A percentile compares a stretch with the other conserved stretches of the same genome.
Evolutionary conservation across 2,888 invertebrate species (phyloP).

Genomic region (Epirrhoe tristata): DNA sequence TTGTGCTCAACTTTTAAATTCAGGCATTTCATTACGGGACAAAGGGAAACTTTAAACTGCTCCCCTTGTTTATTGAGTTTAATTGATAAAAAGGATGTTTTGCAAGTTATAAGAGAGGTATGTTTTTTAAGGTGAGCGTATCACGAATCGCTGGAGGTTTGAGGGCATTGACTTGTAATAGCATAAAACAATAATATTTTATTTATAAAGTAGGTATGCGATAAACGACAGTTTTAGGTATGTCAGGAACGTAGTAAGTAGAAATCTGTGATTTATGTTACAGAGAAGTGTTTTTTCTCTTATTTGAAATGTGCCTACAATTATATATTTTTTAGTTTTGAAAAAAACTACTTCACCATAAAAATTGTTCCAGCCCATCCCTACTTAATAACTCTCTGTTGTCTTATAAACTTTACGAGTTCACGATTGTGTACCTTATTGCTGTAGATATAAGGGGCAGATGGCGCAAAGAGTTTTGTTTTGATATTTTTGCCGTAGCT

Average conservation of each 20-base stretch:
- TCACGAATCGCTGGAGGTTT: too few relatives aligned
- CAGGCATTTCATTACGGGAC: slow-evolving; percentile 33
- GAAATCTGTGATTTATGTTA: too few relatives aligned
- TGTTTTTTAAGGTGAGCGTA: too few relatives aligned
- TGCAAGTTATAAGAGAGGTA: background rate
- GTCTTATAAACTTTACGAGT: slow-evolving; percentile 40
- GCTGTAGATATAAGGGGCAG: slow-evolving; percentile 29
- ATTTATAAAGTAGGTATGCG: too few relatives aligned
- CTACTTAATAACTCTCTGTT: slow-evolving; percentile 42
- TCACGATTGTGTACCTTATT: slow-evolving; percentile 36
- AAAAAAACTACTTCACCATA: too few relatives aligned
- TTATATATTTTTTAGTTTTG: too few relatives aligned
- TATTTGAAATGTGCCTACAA: too few relatives aligned
- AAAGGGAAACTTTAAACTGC: slow-evolving; percentile 33
- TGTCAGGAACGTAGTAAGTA: too few relatives aligned
- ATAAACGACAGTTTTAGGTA: too few relatives aligned
- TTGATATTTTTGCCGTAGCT: slow-evolving; percentile 24
- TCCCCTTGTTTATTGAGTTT: slow-evolving; percentile 18
- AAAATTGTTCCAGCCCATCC: slow-evolving; percentile 9
- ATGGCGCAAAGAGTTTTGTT: slow-evolving; percentile 32
- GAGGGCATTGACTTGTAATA: too few relatives aligned
- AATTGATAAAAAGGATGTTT: slow-evolving; percentile 12
- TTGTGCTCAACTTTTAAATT: slow-evolving; percentile 22
- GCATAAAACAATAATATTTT: too few relatives aligned
- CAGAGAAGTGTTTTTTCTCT: too few relatives aligned